Evolutionary conservation across 2,113 vertebrate genomes (phyloP).

Genomic region (Calcarius ornatus): DNA sequence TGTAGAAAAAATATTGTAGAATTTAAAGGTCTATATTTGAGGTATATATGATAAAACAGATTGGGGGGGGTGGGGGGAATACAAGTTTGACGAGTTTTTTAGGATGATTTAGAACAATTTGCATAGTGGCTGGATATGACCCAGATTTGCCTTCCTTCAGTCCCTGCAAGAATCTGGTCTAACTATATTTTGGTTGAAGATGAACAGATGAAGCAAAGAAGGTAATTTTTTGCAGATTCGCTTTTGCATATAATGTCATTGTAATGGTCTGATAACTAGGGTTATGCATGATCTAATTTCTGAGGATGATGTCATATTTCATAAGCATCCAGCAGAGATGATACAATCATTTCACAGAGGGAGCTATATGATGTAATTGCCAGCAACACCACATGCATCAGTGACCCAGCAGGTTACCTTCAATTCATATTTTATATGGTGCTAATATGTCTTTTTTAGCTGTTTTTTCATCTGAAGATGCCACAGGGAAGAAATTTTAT

Average conservation of each 20-base stretch:
- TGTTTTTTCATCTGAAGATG: neutral
- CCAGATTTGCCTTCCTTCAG: neutral
- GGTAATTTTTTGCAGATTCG: neutral
- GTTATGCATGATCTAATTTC: neutral
- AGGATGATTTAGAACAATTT: neutral
- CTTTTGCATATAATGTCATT: neutral
- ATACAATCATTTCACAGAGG: conserved; percentile 43
- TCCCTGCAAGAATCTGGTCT: neutral
- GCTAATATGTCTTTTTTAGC: neutral
- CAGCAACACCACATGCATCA: conserved; percentile 5
- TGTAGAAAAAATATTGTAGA: neutral
- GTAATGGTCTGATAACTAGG: neutral
- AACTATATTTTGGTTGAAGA: neutral
- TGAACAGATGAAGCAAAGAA: neutral
- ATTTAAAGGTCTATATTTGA: neutral
- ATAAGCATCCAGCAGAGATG: conserved; percentile 37
- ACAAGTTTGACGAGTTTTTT: neutral
- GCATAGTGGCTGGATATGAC: neutral
- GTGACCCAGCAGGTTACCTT: conserved; percentile 15
- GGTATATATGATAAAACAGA: neutral
- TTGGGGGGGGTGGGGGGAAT: rapidly evolving
- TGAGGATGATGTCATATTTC: conserved; percentile 57
- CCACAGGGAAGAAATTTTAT: neutral
- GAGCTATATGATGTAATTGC: conserved; percentile 36
- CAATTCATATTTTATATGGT: neutral